phyloP scores from a whole-genome alignment of 2,888 invertebrate species.

The Selenia dentaria region DNA sequence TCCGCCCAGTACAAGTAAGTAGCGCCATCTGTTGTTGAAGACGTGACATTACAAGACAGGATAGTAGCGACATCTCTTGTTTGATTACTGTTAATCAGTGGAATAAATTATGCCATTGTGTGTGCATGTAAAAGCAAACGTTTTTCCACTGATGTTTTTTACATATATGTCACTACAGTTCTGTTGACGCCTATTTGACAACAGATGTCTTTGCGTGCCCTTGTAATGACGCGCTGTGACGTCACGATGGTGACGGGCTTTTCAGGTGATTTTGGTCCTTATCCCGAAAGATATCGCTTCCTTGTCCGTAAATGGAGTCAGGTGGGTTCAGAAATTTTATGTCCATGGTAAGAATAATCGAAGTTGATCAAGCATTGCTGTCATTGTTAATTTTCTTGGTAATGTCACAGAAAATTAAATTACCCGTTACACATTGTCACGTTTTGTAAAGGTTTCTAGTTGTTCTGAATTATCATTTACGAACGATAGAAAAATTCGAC shows the following conservation, averaged over 20 bases:
- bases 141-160: constrained; percentile 2
- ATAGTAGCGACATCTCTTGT: constrained; percentile 34
- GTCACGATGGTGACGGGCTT: constrained; percentile 1
- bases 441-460: not conserved
- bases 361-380: not conserved
- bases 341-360: constrained; percentile 15
- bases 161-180: constrained; percentile 33
- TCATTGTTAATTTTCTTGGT: no score
- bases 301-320: constrained; percentile 11
- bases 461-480: no score
- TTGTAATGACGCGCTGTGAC: constrained; percentile 4
- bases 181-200: constrained; percentile 28
- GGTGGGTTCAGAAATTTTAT: constrained; percentile 13
- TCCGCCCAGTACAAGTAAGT: constrained; percentile 27
- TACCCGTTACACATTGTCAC: no score
- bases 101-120: not conserved
- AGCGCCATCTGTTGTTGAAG: constrained; percentile 37
- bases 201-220: constrained; percentile 34
- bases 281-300: not conserved
- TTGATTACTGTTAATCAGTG: constrained; percentile 12
- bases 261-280: constrained; percentile 5
- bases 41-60: constrained; percentile 19
- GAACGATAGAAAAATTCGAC: not conserved
- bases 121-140: not conserved
- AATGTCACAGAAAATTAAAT: no score